phyloP scores from a whole-genome alignment of 2,888 invertebrate genomes.

The Meiosimyza platycephala region DNA sequence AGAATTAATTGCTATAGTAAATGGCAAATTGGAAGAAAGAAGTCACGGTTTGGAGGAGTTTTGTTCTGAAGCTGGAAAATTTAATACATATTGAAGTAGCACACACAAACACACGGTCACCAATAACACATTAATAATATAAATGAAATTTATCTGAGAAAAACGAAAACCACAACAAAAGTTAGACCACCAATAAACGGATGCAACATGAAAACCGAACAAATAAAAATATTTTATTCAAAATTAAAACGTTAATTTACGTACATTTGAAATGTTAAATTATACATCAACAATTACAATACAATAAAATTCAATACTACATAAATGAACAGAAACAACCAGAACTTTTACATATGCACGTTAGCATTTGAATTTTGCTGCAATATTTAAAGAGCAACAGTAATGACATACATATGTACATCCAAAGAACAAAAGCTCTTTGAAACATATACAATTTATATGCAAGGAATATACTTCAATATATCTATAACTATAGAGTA shows the following conservation, averaged over 20 bases:
- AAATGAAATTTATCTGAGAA: no score
- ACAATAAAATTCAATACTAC: neutral
- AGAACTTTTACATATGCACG: constrained; percentile 26
- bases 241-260: neutral
- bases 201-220: constrained; percentile 2
- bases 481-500: constrained; percentile 7
- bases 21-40: constrained; percentile 4
- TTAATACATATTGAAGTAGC: no score
- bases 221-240: constrained; percentile 8
- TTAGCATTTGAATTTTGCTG: constrained; percentile 21
- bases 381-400: constrained; percentile 12
- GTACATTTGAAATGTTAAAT: no score
- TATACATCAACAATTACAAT: no score
- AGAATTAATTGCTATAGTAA: constrained; percentile 37
- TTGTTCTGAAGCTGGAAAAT: neutral
- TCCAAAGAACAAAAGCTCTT: neutral
- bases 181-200: constrained; percentile 27
- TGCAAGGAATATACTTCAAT: neutral
- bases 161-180: neutral
- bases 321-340: constrained; percentile 10
- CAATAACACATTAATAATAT: no score
- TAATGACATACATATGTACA: neutral
- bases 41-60: constrained; percentile 9
- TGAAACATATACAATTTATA: neutral
- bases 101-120: no score